These are phyloP conservation scores for Acridotheres tristis DNA, from an alignment of 2,797 vertebrate species.

Conservation along the genomic window DNA sequence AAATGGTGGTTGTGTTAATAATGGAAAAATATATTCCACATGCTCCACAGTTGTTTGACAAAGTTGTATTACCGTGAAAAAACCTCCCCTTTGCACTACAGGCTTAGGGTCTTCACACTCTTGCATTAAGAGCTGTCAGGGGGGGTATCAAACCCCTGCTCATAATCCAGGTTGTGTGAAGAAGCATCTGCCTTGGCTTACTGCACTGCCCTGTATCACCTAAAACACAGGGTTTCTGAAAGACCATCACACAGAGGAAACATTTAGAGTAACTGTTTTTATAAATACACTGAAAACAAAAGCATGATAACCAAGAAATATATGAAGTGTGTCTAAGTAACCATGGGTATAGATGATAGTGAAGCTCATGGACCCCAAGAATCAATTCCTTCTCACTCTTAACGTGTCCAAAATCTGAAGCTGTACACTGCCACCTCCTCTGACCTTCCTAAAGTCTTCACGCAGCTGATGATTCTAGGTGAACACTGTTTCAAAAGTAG, in stretches of 20 bases:
- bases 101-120: not conserved
- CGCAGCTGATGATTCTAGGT: not conserved
- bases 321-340: not conserved
- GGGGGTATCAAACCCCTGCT: not conserved
- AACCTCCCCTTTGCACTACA: not conserved
- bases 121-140: rapidly evolving
- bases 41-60: not conserved
- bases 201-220: not conserved
- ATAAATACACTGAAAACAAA: not conserved
- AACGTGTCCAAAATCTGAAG: not conserved
- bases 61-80: not conserved
- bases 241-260: not conserved
- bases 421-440: not conserved
- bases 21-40: not conserved
- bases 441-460: not conserved
- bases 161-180: not conserved
- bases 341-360: not conserved
- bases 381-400: not conserved
- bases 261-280: not conserved
- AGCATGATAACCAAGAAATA: not conserved
- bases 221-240: not conserved
- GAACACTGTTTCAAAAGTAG: not conserved
- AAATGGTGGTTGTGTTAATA: not conserved
- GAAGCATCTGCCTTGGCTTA: not conserved
- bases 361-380: not conserved